Percentiles rank a stretch among this genome's conserved stretches.
Conservation (phyloP, 2,797 vertebrate species). For the Pampus argenteus region DNA sequence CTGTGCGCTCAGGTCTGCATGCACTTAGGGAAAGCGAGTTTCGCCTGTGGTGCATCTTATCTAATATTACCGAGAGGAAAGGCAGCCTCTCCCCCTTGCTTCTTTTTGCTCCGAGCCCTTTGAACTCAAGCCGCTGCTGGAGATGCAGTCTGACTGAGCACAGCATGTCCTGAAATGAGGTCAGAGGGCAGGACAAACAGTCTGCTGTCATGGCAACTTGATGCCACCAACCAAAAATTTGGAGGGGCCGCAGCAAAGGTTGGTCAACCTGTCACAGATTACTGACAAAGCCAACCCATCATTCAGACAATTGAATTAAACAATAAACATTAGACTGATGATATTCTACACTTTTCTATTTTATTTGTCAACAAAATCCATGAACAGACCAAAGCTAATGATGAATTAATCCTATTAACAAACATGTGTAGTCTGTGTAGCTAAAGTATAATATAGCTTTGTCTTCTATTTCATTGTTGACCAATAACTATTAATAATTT, state of each 20-base stretch:
- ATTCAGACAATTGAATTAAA: neutral
- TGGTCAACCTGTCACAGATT: conserved; percentile 37
- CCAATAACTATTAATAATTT: neutral
- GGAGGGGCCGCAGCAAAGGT: conserved; percentile 34
- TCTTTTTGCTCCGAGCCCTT: conserved; percentile 51
- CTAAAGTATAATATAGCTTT: neutral
- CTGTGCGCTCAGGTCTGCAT: conserved; percentile 57
- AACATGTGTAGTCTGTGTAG: neutral
- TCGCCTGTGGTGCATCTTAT: conserved; percentile 71
- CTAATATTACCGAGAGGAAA: conserved; percentile 66
- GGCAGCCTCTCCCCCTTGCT: conserved; percentile 43
- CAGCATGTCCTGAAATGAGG: conserved; percentile 79
- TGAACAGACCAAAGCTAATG: neutral
- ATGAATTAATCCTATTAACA: conserved; percentile 1
- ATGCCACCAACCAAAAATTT: conserved; percentile 69
- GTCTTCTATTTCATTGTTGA: neutral
- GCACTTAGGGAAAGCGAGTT: conserved; percentile 50
- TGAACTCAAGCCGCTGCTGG: conserved; percentile 75
- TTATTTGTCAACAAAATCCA: neutral
- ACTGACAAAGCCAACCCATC: neutral
- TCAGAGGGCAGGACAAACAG: conserved; percentile 84
- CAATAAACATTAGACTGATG: neutral
- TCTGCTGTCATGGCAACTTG: conserved; percentile 84
- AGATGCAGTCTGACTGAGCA: conserved; percentile 79
- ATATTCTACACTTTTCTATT: neutral